Evolutionary conservation across 2,113 vertebrate genomes (phyloP), one percentile per base, ranked within the genome.

Genomic region (Trochalopteron elliotii): DNA sequence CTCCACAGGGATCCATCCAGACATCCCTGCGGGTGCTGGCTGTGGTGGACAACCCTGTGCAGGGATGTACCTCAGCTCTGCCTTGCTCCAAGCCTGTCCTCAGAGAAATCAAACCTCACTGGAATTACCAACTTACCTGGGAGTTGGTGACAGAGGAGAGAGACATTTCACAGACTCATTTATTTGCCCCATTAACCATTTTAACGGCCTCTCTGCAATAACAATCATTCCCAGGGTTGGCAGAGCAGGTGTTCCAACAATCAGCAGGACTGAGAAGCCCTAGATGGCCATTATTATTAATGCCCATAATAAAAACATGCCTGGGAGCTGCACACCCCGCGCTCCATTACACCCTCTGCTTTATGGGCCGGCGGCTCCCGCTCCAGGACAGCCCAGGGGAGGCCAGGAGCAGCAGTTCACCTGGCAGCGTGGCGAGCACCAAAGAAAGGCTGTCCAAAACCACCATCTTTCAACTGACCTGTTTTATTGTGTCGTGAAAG

Each of bases 401-500:
- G 45, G 11, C 18, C 50, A 44, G 55, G 4, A 65, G 14, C 52
- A 49, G 50, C 3, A 6, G 4, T 1, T 63, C 64, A 15, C 39
- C 35, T 1, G 3, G 28, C 75, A 27, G 23, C 6, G 3, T 0
- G 16, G n/a, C 0, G 0, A 56, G 79, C 39, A 4, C 11, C 18
- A 52, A 72, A 76, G 49, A 71, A 33, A 52, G 78, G 71, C 86
- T 10, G 24, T 15, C 11, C 3, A 55, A 52, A 71, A 50, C 42
- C 42, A 52, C 24, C 83, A 12, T 21, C 86, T 81, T 96, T 93
- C 81, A 96, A 94, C 92, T 94, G 93, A 97, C 86, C 94, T 61
- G 28, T 83, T 98, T 98, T 98, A 98, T 98, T 97, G 81, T 83
- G 80, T 93, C 56, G 60, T 77, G 96, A 97, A 96, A 96, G 89